Conservation (phyloP, 2,888 invertebrate genomes). For the Lasioglossum morio region DNA sequence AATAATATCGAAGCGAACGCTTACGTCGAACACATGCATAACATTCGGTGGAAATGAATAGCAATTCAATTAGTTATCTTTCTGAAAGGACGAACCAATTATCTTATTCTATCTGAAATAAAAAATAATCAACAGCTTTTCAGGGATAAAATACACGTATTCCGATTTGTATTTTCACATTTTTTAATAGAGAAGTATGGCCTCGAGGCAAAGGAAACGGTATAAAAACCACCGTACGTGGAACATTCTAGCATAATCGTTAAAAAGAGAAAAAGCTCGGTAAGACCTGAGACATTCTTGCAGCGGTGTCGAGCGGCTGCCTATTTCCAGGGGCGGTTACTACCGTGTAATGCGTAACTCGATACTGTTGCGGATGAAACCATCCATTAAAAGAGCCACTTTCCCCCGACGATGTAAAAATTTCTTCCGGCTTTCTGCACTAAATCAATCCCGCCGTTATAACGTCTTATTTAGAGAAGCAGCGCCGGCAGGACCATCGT, state of each 20-base stretch:
- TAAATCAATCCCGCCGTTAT: slow-evolving; percentile 5
- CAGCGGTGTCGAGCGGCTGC: slow-evolving; percentile 29
- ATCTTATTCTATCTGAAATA: neutral
- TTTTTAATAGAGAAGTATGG: neutral
- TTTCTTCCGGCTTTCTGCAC: slow-evolving; percentile 27
- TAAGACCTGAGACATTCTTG: neutral
- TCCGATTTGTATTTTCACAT: neutral
- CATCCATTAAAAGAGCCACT: slow-evolving; percentile 42
- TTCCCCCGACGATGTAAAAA: slow-evolving; percentile 14
- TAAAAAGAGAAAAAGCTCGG: neutral
- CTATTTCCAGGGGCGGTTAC: slow-evolving; percentile 49
- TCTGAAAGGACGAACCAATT: neutral
- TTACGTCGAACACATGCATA: neutral
- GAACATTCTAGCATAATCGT: neutral
- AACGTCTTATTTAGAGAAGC: neutral
- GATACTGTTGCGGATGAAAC: slow-evolving; percentile 43
- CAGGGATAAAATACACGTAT: neutral
- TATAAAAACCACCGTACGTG: neutral
- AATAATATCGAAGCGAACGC: neutral
- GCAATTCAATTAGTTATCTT: neutral
- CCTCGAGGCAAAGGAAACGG: neutral
- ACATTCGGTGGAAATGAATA: too few relatives aligned
- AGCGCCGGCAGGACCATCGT: neutral
- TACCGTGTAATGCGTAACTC: slow-evolving; percentile 39
- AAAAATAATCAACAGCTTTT: too few relatives aligned